Evolutionary conservation across 1,140 invertebrate species (phyloP), one percentile per base, ranked within the genome.

Genomic region (Ephestia elutella): DNA sequence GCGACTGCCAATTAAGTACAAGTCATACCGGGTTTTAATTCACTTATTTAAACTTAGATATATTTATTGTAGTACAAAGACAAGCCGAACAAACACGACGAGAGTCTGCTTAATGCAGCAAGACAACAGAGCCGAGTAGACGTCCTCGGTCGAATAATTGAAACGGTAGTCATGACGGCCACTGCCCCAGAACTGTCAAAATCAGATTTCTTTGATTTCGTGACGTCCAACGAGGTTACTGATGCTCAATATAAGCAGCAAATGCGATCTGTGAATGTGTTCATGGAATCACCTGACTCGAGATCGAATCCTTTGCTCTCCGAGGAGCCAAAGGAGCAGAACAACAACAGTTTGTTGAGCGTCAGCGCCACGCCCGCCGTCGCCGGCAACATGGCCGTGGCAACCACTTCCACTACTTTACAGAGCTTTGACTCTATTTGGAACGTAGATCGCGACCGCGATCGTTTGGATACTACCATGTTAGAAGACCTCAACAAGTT

Each of bases 151-250:
- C 65, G 57, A 67, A 71, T 59, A 60, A 78, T 70, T 74, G 67
- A 84, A 87, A 75, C 78, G 78, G 94, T 95, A 94, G 94, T 94
- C 90, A 91, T 95, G 80, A 93, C 93, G 78, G 93, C 95, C 89
- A 92, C 94, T 82, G 94, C 94, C 87, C 91, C 92, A 73, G 90
- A 91, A 80, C 91, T 94, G 83, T 86, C 89, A 72, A 95, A 95
- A 82, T 93, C 94, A 53, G 95, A 96, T 83, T 96, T 95, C 89
- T 96, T 95, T 87, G 94, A 96, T 79, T 95, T 96, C 83, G 94
- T 95, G 44, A 94, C 94, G n/a, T 93, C 93, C 5, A 93, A 94
- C 56, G 93, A 91, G 82, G 90, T 78, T 80, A 93, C 85, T 82
- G 92, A 90, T 75, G 89, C 81, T 48, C 91, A 91, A 71, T 92